phyloP scores from a whole-genome alignment of 2,888 invertebrate species.

The Pyrgus malvae region DNA sequence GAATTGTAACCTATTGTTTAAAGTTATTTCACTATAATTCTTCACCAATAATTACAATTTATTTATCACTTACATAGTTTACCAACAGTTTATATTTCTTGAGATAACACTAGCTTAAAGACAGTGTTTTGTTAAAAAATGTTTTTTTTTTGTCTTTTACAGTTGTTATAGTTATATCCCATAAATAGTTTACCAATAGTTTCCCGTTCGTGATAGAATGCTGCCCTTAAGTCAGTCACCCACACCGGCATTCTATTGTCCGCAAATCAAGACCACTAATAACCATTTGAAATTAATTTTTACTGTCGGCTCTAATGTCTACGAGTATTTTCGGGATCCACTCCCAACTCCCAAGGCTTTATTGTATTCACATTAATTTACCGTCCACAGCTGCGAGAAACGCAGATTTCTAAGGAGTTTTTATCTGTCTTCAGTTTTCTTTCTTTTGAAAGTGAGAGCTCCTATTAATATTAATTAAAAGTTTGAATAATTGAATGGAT shows the following conservation, averaged over 20 bases:
- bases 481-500: slow-evolving; percentile 80
- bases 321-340: slow-evolving; percentile 64
- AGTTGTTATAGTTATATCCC: background rate
- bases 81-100: no score
- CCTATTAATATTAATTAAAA: slow-evolving; percentile 82
- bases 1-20: no score
- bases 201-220: background rate
- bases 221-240: slow-evolving; percentile 39
- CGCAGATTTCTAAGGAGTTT: slow-evolving; percentile 78
- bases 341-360: slow-evolving; percentile 57
- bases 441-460: slow-evolving; percentile 77
- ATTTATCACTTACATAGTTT: no score
- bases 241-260: slow-evolving; percentile 64
- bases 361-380: slow-evolving; percentile 80
- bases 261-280: slow-evolving; percentile 55
- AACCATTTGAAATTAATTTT: slow-evolving; percentile 74
- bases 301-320: slow-evolving; percentile 61
- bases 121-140: no score
- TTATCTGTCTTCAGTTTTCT: slow-evolving; percentile 74
- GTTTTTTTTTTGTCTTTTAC: no score
- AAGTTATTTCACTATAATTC: no score
- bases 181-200: background rate
- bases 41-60: no score
- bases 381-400: slow-evolving; percentile 76
- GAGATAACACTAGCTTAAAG: no score